Evolutionary conservation across 2,888 invertebrate species (phyloP), one percentile per base, ranked within the genome.

Genomic region (Brachylomia viminalis): DNA sequence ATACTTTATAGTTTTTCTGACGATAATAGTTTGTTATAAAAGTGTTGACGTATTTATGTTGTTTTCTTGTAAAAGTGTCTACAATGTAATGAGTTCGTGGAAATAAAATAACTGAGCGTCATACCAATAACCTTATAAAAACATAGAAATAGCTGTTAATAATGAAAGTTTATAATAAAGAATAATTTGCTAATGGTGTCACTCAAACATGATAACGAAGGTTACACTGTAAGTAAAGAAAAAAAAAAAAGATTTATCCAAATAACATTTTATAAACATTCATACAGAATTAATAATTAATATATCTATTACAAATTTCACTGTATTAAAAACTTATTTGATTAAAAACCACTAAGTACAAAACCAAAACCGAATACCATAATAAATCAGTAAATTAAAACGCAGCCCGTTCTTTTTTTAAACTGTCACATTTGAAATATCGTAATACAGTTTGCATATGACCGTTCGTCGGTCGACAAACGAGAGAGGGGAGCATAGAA

Each of bases 371-470:
- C 65, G 64, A 75, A 62, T 27, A 38, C 47, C 59, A 77, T 58
- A 64, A 62, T 45, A 82, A 79, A 78, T 79, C 30, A 67, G 64
- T 49, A 86, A 88, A 89, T 89, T 80, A 87, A 87, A 87, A 88
- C 84, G 80, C 87, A 87, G 82, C 75, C 74, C 75, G 78, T 82
- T 81, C 85, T 83, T 87, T 85, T 86, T 87, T 79, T 72, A 80
- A 71, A 84, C 84, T 88, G 89, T 88, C 87, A 89, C 90, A 88
- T 91, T 89, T 87, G 80, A 90, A 90, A 91, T 92, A 92, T 91
- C 87, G 90, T 91, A 90, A 90, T 90, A 92, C 89, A 90, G 89
- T 92, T 93, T 93, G 93, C 94, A 94, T 94, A 91, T 89, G 89
- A 90, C 92, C 92, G 84, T 92, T 89, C 92, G 88, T 86, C 82